Conservation (phyloP, 2,888 invertebrate species). For the Balanococcus diminutus region DNA sequence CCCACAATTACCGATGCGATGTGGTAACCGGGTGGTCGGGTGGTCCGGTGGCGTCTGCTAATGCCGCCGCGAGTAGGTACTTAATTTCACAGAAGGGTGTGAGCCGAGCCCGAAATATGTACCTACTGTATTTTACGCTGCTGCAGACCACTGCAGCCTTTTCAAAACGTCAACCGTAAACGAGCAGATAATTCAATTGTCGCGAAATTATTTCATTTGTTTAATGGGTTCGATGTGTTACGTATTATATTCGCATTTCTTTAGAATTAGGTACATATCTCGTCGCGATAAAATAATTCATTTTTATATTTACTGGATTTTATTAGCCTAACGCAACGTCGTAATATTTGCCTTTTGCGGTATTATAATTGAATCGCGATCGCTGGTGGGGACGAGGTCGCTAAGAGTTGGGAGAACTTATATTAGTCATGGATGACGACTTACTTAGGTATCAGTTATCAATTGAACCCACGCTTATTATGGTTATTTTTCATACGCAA, state of each 20-base stretch:
- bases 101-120: not conserved
- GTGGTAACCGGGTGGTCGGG: not conserved
- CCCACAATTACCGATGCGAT: not conserved
- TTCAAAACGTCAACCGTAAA: not conserved
- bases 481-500: not conserved
- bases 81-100: not conserved
- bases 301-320: not conserved
- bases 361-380: too few species aligned
- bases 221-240: not conserved
- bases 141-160: not conserved
- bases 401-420: too few species aligned
- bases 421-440: too few species aligned
- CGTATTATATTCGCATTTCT: not conserved
- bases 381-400: too few species aligned
- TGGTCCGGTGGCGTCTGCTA: not conserved
- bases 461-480: too few species aligned
- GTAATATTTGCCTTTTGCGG: too few species aligned
- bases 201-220: slow-evolving; percentile 9
- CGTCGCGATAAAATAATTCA: not conserved
- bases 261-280: not conserved
- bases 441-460: too few species aligned
- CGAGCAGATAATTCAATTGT: not conserved
- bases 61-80: not conserved
- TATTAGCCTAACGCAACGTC: too few species aligned
- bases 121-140: not conserved